Evolutionary conservation across 2,797 vertebrate genomes (phyloP).

Genomic region (Distichodus sexfasciatus): DNA sequence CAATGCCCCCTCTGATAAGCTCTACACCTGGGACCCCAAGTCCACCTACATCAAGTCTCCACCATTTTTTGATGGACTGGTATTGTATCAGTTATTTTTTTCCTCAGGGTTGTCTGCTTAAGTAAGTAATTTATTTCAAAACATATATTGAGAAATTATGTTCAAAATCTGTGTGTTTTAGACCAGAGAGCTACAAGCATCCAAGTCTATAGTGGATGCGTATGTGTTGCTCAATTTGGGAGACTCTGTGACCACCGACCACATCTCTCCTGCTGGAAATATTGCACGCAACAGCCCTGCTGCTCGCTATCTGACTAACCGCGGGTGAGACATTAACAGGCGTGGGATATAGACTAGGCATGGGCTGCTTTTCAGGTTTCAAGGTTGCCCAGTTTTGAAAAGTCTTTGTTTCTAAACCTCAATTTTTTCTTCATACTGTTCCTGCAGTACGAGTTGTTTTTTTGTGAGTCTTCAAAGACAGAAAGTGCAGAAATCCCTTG

Average conservation of each 20-base stretch:
- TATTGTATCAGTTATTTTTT: conserved; percentile 53
- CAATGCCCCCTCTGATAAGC: conserved; percentile 82
- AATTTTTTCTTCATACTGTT: too few species aligned
- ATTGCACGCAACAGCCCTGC: conserved; percentile 94
- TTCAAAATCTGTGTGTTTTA: conserved; percentile 50
- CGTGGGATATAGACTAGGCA: too few species aligned
- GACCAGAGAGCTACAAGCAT: conserved; percentile 79
- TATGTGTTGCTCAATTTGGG: conserved; percentile 90
- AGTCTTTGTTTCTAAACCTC: too few species aligned
- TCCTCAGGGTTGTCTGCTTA: neutral
- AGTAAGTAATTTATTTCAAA: neutral
- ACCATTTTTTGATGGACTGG: conserved; percentile 92
- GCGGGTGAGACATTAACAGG: conserved; percentile 76
- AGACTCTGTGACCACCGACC: conserved; percentile 97
- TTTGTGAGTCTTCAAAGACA: too few species aligned
- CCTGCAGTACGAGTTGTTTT: too few species aligned
- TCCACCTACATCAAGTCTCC: conserved; percentile 98
- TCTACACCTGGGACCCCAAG: conserved; percentile 90
- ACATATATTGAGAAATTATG: neutral
- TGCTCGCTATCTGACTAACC: conserved; percentile 85
- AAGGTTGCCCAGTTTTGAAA: too few species aligned
- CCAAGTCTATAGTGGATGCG: conserved; percentile 79
- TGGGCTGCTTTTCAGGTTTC: too few species aligned
- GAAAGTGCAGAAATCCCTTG: too few species aligned
- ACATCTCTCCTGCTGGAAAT: conserved; percentile 97